phyloP scores from a whole-genome alignment of 2,797 vertebrate species.

The Australoheros facetus region DNA sequence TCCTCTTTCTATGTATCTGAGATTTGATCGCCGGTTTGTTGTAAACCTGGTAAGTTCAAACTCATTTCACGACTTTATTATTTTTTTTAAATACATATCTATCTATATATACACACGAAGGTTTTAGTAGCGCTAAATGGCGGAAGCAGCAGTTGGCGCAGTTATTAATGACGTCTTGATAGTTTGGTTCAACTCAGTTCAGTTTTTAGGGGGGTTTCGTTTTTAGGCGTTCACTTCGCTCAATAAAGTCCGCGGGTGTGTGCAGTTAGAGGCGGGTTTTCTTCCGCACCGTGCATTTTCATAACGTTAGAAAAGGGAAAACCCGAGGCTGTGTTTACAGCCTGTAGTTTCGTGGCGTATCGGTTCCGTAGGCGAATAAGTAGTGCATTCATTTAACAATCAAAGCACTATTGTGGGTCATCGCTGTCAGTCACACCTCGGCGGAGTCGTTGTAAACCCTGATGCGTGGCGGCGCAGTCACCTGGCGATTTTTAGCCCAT shows the following conservation, averaged over 20 bases:
- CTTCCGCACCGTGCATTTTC: neutral
- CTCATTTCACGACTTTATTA: neutral
- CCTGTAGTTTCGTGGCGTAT: neutral
- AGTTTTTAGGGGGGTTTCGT: neutral
- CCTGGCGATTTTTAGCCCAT: neutral
- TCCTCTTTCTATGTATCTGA: neutral
- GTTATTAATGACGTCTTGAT: neutral
- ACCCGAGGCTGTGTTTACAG: neutral
- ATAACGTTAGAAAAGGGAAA: neutral
- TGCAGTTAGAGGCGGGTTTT: neutral
- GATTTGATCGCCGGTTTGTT: neutral
- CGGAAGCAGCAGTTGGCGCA: slow-evolving; percentile 30
- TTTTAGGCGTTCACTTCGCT: neutral
- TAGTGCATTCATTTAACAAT: neutral
- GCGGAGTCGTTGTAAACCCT: too few relatives aligned
- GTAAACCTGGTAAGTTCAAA: slow-evolving; percentile 17
- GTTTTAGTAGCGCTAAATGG: slow-evolving; percentile 8
- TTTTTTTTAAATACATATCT: too few relatives aligned
- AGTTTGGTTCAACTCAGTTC: neutral
- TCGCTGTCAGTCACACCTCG: neutral
- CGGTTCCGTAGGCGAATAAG: neutral
- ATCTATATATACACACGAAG: too few relatives aligned
- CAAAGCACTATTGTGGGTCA: neutral
- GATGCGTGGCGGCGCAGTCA: too few relatives aligned
- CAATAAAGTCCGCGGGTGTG: neutral